Percentiles rank a stretch among this genome's conserved stretches.
Evolutionary conservation across 2,113 vertebrate genomes (phyloP).

Genomic region (Odontesthes bonariensis): DNA sequence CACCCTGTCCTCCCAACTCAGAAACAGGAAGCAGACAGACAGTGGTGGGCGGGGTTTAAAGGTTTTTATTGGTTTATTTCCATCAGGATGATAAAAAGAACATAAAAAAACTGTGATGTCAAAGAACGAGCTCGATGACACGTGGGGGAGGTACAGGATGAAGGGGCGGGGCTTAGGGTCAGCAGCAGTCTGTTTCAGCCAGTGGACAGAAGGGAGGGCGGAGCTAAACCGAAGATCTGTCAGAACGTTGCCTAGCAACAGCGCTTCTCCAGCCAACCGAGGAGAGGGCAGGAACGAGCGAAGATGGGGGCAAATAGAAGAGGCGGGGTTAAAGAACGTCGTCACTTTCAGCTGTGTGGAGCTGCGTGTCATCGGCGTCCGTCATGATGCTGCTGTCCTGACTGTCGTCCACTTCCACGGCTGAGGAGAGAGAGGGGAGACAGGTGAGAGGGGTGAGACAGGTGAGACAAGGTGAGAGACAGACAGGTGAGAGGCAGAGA

Average conservation of each 20-base stretch:
- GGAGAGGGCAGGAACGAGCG: conserved; percentile 13
- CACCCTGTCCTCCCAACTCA: too few species aligned
- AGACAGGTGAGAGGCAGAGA: background rate
- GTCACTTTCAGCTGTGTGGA: conserved; percentile 96
- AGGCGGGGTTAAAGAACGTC: conserved; percentile 87
- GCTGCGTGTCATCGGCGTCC: conserved; percentile 96
- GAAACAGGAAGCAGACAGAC: conserved; percentile 7
- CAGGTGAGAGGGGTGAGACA: too few species aligned
- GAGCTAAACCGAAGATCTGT: conserved; percentile 46
- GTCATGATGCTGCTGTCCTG: conserved; percentile 98
- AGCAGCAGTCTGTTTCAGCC: conserved; percentile 70
- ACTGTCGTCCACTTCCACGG: conserved; percentile 88
- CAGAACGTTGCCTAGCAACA: conserved; percentile 56
- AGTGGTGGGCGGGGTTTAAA: conserved; percentile 31
- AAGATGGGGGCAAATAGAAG: too few species aligned
- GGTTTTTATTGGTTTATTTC: conserved; percentile 72
- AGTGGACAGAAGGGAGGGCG: background rate
- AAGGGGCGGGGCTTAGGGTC: conserved; percentile 25
- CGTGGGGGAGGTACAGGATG: background rate
- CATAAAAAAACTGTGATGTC: conserved; percentile 61
- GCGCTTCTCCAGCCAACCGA: conserved; percentile 32
- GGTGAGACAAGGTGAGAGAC: too few species aligned
- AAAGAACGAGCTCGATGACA: conserved; percentile 41
- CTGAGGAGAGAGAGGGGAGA: conserved; percentile 8
- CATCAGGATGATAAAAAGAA: conserved; percentile 72